Base-by-base conservation (phyloP, 2,888 invertebrate species). In the Drosophila mimica region DNA sequence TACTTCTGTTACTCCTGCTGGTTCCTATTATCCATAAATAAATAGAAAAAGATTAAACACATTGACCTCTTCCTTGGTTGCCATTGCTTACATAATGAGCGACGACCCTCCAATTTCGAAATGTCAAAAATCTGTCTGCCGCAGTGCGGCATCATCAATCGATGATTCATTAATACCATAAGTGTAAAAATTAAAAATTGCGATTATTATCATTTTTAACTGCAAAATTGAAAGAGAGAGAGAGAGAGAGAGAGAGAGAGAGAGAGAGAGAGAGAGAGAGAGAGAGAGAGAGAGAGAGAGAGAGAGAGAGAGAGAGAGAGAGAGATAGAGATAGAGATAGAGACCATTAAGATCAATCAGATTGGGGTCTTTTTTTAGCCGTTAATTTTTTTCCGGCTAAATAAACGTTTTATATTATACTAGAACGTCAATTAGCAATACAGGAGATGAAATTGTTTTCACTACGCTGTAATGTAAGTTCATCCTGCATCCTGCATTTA, bases 81-180 rank as follows among this genome's bases (percentile, higher is more conserved):
- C 48, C 69, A 68, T 74, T 82, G 83, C 83, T 83, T 88, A 76
- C 85, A 83, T 82, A 83, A 83, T 66, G 67, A 46, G 56, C 63
- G 31, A 34, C 36, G 58, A 53, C 72, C 56, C 64, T 68, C 49
- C 57, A 49, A 51, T 62, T 65, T 60, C 38, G 25, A 82, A 70
- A 69, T 76, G 80, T 85, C 73, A 84, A 72, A 84, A 69, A 69
- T 84, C 79, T 64, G 82, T 71, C 76, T 49, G 64, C 51, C 52
- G 40, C 56, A 20, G 52, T 20, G 20, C 54, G 61, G 71, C n/a
- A n/a, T n/a, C n/a, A 7, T 20, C 13, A 13, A 13, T 43, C 13
- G 43, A 13, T 13, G 20, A 43, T 17, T 8, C 43, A 20, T 43
- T 43, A 11, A 43, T 43, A 38, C 38, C 2, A 17, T 4, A 38